These are phyloP conservation scores for Pristionchus mayeri DNA, from an alignment of 2,888 invertebrate species.

Conservation along the genomic window DNA sequence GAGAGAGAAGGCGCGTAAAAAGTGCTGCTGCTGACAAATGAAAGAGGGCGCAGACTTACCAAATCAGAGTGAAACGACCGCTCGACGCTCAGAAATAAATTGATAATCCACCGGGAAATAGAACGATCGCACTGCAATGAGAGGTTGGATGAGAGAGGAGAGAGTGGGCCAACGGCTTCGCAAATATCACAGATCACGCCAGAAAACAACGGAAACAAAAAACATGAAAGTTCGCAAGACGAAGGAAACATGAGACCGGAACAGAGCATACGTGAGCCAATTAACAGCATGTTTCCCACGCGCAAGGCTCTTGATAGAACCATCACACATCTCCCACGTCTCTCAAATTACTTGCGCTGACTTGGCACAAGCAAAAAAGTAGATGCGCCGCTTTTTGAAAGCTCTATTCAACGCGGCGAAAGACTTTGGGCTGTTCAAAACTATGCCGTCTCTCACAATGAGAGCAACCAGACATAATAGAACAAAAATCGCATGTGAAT, in stretches of 20 bases:
- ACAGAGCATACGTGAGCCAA: too few relatives aligned
- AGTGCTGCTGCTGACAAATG: background rate
- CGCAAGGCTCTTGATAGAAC: background rate
- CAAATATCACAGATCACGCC: background rate
- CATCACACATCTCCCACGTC: background rate
- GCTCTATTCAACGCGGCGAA: background rate
- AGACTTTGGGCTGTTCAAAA: background rate
- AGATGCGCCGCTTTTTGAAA: background rate
- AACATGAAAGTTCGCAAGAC: background rate
- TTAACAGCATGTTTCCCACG: background rate
- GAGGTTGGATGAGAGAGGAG: background rate
- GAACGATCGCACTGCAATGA: slow-evolving; percentile 39
- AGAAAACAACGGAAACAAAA: slow-evolving; percentile 1
- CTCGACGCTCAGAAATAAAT: background rate
- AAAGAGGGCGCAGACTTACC: background rate
- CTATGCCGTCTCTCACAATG: too few relatives aligned
- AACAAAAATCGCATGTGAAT: background rate
- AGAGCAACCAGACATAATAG: background rate
- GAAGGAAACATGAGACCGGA: too few relatives aligned
- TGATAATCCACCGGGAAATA: slow-evolving; percentile 39
- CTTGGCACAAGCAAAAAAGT: background rate
- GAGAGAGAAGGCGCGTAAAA: background rate
- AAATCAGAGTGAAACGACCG: slow-evolving; percentile 33
- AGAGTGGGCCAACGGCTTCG: slow-evolving; percentile 9
- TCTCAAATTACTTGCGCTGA: slow-evolving; percentile 6